Conservation (phyloP, 2,888 invertebrate species). For the Drosophila planitibia region DNA sequence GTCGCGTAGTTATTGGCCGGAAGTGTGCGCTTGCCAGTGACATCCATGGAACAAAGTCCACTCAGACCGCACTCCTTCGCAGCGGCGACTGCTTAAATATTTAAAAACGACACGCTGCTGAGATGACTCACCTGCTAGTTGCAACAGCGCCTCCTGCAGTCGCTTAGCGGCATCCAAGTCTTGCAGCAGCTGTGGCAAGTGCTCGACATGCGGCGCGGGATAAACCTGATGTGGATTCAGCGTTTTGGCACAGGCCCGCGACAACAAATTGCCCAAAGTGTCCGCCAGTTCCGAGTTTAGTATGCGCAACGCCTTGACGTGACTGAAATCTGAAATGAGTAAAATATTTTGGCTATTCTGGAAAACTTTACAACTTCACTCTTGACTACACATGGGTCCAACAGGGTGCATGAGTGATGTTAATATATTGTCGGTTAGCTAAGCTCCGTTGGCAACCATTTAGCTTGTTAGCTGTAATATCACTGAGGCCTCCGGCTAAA, state of each 20-base stretch:
- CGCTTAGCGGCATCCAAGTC: conserved; percentile 86
- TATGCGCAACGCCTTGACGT: conserved; percentile 90
- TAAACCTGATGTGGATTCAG: conserved; percentile 93
- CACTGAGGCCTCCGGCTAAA: conserved; percentile 21
- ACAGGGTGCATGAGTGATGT: conserved; percentile 41
- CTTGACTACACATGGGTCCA: conserved; percentile 8
- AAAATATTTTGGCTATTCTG: conserved; percentile 4
- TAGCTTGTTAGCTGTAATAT: conserved; percentile 27
- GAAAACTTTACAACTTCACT: neutral
- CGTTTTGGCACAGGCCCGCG: conserved; percentile 90
- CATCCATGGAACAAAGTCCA: conserved; percentile 31
- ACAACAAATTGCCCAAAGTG: conserved; percentile 95
- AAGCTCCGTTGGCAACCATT: conserved; percentile 29
- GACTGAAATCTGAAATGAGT: conserved; percentile 91
- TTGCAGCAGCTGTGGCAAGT: conserved; percentile 85
- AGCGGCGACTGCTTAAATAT: conserved; percentile 61
- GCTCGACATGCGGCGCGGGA: conserved; percentile 87
- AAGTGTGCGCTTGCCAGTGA: conserved; percentile 37
- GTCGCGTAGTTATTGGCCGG: conserved; percentile 62
- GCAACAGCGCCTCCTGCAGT: conserved; percentile 87
- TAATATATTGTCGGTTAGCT: conserved; percentile 21
- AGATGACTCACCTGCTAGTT: conserved; percentile 87
- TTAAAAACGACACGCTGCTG: conserved; percentile 57
- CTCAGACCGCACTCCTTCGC: conserved; percentile 35
- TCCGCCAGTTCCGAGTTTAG: conserved; percentile 96